Evolutionary conservation across 2,113 vertebrate genomes (phyloP).

Genomic region (Hippoglossus stenolepis): DNA sequence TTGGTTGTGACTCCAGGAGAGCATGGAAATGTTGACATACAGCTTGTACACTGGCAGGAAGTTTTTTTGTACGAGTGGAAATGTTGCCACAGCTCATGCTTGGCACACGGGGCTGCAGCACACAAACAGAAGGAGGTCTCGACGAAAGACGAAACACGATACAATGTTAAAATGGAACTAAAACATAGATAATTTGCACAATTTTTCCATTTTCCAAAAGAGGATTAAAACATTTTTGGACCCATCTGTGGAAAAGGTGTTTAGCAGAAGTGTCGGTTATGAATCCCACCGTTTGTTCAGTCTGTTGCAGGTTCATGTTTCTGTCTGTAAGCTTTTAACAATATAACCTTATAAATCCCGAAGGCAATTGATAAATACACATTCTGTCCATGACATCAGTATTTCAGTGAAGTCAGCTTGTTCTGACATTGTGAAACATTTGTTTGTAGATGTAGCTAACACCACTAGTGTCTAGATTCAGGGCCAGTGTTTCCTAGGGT

Average conservation of each 20-base stretch:
- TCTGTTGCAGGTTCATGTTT: no score
- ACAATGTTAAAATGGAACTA: no score
- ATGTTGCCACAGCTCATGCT: constrained; percentile 9
- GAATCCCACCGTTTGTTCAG: background rate
- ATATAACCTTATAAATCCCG: no score
- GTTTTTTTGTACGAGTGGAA: constrained; percentile 18
- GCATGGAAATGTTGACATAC: constrained; percentile 39
- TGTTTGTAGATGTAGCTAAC: no score
- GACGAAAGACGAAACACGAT: background rate
- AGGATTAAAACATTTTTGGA: background rate
- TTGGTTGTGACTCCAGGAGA: constrained; percentile 7
- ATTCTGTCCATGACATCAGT: no score
- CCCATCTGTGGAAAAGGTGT: background rate
- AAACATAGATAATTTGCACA: background rate
- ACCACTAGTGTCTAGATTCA: no score
- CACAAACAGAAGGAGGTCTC: background rate
- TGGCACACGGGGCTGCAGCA: background rate
- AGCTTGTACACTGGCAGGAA: constrained; percentile 18
- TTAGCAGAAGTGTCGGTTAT: background rate
- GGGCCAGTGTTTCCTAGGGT: background rate
- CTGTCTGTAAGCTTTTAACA: no score
- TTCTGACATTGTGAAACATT: no score
- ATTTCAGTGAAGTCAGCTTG: no score
- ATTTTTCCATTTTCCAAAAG: background rate
- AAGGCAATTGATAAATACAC: no score